Evolutionary conservation across 2,888 invertebrate genomes (phyloP).

Genomic region (Rhopalosiphum nymphaeae): DNA sequence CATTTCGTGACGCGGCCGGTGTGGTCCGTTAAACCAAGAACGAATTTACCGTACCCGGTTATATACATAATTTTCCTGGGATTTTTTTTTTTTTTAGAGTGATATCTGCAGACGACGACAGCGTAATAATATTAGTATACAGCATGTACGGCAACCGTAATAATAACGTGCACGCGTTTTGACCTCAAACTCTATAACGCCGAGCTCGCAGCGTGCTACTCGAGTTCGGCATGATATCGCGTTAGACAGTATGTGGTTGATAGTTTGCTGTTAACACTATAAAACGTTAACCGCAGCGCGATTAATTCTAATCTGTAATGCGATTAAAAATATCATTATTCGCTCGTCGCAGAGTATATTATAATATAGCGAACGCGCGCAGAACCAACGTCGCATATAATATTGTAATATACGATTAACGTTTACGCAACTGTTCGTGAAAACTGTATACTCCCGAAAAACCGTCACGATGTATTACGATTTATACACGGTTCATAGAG

Average conservation of each 20-base stretch:
- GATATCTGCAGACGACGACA: not conserved
- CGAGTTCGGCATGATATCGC: not conserved
- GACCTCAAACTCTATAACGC: not conserved
- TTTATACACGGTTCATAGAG: not conserved
- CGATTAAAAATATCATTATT: not conserved
- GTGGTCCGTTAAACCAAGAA: conserved; percentile 22
- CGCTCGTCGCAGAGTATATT: not conserved
- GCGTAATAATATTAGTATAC: not conserved
- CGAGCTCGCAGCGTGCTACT: not conserved
- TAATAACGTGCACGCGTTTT: conserved; percentile 15
- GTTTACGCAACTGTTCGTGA: not conserved
- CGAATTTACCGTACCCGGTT: not conserved
- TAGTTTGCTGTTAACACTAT: not conserved
- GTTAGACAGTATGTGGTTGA: not conserved
- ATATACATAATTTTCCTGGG: not conserved
- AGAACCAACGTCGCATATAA: not conserved
- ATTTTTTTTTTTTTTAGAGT: not conserved
- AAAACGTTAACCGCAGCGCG: not conserved
- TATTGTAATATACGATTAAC: not conserved
- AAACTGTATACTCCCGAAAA: not conserved
- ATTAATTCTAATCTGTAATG: not conserved
- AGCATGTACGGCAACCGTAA: not conserved
- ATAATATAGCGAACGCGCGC: not conserved
- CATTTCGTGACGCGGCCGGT: conserved; percentile 8
- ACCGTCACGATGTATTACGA: not conserved